Evolutionary conservation across 1,140 invertebrate genomes (phyloP).

Genomic region (Drosophila lacertosa): DNA sequence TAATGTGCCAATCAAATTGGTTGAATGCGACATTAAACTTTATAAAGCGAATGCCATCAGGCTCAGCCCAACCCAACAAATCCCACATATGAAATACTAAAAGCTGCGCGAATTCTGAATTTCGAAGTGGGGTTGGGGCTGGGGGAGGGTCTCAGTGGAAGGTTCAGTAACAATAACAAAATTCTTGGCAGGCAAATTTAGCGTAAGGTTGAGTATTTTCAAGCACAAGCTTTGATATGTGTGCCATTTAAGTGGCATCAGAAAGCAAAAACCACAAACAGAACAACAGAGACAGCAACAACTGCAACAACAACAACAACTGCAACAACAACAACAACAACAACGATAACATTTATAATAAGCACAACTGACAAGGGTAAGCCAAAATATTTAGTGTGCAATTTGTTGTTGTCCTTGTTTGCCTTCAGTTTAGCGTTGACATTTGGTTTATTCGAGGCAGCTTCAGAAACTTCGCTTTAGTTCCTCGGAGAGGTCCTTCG

Average conservation of each 20-base stretch:
- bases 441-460: constrained; percentile 3
- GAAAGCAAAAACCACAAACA: constrained; percentile 6
- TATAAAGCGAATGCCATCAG: constrained; percentile 17
- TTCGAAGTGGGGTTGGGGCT: too few species aligned
- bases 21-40: constrained; percentile 19
- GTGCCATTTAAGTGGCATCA: constrained; percentile 25
- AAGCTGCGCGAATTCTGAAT: not conserved
- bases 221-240: not conserved
- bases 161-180: not conserved
- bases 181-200: constrained; percentile 26
- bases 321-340: not conserved
- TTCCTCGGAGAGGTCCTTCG: not conserved
- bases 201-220: constrained; percentile 6
- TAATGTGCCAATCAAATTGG: constrained; percentile 29
- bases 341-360: not conserved
- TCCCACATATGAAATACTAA: constrained; percentile 19
- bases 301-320: too few species aligned
- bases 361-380: constrained; percentile 32
- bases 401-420: constrained; percentile 32
- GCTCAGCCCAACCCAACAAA: too few species aligned
- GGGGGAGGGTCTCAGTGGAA: not conserved
- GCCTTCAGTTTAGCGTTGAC: constrained; percentile 17
- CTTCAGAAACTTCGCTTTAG: not conserved
- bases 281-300: not conserved
- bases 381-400: constrained; percentile 40